phyloP scores from a whole-genome alignment of 2,888 invertebrate species.

The Peribatodes rhomboidaria region DNA sequence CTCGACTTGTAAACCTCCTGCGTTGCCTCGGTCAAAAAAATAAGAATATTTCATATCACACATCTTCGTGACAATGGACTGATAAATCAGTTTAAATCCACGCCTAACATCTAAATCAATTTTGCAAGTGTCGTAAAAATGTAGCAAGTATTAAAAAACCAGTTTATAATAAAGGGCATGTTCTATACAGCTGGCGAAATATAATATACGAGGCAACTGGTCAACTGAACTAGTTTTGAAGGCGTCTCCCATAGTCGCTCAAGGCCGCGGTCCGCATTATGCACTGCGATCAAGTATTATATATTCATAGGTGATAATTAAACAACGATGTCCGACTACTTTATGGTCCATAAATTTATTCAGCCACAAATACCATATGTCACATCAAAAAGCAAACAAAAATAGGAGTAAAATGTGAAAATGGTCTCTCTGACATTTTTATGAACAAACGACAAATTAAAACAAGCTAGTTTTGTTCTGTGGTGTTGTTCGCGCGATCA shows the following conservation, averaged over 20 bases:
- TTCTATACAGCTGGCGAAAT: constrained; percentile 31
- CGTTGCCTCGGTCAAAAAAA: too few relatives aligned
- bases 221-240: constrained; percentile 54
- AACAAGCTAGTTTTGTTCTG: background rate
- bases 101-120: constrained; percentile 34
- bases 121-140: constrained; percentile 31
- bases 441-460: background rate
- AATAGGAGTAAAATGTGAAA: constrained; percentile 7
- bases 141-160: constrained; percentile 33
- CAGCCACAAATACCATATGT: constrained; percentile 36
- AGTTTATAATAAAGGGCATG: constrained; percentile 39
- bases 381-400: constrained; percentile 31
- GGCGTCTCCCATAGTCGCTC: constrained; percentile 44
- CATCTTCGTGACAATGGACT: background rate
- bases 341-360: constrained; percentile 26
- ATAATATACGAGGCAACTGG: constrained; percentile 47
- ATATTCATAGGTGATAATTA: constrained; percentile 40
- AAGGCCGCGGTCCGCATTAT: constrained; percentile 51
- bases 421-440: background rate
- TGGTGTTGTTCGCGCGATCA: too few relatives aligned
- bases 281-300: constrained; percentile 48
- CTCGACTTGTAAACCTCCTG: too few relatives aligned
- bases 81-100: background rate
- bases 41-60: too few relatives aligned
- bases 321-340: constrained; percentile 15